phyloP scores from a whole-genome alignment of 2,797 vertebrate species.

The Toxotes lorentzi region DNA sequence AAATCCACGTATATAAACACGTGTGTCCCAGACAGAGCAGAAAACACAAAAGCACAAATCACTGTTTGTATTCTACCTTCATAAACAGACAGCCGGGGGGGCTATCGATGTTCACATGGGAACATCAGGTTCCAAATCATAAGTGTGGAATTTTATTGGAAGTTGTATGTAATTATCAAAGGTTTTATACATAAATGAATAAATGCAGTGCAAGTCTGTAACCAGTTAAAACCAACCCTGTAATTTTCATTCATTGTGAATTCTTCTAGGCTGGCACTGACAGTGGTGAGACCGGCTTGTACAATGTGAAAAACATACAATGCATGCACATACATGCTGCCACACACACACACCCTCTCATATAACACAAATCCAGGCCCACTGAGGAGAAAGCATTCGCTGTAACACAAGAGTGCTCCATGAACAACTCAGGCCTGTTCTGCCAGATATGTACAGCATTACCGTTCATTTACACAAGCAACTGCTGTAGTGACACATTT shows the following conservation, averaged over 20 bases:
- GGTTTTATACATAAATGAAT: conserved; percentile 19
- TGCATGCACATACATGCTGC: conserved; percentile 57
- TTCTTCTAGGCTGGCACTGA: conserved; percentile 22
- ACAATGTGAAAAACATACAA: conserved; percentile 38
- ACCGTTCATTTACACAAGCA: conserved; percentile 26
- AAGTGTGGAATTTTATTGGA: conserved; percentile 31
- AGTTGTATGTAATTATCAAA: conserved; percentile 32
- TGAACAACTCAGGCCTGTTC: conserved; percentile 10
- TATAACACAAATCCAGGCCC: conserved; percentile 37
- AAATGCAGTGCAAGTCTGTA: conserved; percentile 30
- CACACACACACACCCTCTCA: conserved; percentile 41
- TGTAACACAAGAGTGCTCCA: conserved; percentile 34
- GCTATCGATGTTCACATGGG: conserved; percentile 1
- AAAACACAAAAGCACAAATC: neutral
- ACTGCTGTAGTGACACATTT: neutral
- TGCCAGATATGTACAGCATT: conserved; percentile 24
- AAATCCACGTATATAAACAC: conserved; percentile 50
- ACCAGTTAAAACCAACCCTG: conserved; percentile 29
- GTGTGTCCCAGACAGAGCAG: conserved; percentile 67
- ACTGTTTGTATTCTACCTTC: conserved; percentile 30
- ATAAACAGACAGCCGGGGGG: neutral
- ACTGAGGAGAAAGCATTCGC: conserved; percentile 28
- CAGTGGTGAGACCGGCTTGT: conserved; percentile 10
- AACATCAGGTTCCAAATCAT: conserved; percentile 29
- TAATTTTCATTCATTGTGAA: conserved; percentile 57